These are phyloP conservation scores for Flexamia atlantica DNA, from an alignment of 2,888 invertebrate genomes.

Conservation along the genomic window DNA sequence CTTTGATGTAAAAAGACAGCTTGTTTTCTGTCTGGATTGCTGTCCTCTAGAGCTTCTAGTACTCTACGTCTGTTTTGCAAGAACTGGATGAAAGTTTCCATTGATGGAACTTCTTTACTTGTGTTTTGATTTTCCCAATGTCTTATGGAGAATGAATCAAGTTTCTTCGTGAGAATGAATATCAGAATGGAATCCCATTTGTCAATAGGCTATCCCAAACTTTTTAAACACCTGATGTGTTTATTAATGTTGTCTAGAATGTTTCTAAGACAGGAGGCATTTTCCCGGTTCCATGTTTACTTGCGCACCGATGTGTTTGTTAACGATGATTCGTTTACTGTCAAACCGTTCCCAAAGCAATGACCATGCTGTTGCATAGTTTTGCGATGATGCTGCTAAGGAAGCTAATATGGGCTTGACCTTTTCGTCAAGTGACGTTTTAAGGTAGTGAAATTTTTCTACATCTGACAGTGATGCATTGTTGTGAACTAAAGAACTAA, in stretches of 20 bases:
- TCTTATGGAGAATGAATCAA: neutral
- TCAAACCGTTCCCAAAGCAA: too few relatives aligned
- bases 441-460: slow-evolving; percentile 24
- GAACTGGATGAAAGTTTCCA: slow-evolving; percentile 4
- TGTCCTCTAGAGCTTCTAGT: neutral
- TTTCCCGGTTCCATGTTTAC: slow-evolving; percentile 9
- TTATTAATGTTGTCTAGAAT: slow-evolving; percentile 5
- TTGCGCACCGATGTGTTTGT: neutral
- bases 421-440: neutral
- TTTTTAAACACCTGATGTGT: neutral
- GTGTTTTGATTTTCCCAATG: slow-evolving; percentile 23
- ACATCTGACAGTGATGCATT: neutral
- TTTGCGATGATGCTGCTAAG: too few relatives aligned
- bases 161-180: neutral
- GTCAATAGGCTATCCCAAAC: neutral
- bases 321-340: too few relatives aligned
- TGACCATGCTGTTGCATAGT: too few relatives aligned
- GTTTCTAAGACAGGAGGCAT: neutral
- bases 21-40: neutral
- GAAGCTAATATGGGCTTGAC: neutral
- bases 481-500: slow-evolving; percentile 17
- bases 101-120: neutral
- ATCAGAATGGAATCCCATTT: neutral
- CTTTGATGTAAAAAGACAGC: neutral
- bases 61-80: neutral